Base-by-base conservation (phyloP, 2,797 vertebrate species). In the Characodon lateralis region DNA sequence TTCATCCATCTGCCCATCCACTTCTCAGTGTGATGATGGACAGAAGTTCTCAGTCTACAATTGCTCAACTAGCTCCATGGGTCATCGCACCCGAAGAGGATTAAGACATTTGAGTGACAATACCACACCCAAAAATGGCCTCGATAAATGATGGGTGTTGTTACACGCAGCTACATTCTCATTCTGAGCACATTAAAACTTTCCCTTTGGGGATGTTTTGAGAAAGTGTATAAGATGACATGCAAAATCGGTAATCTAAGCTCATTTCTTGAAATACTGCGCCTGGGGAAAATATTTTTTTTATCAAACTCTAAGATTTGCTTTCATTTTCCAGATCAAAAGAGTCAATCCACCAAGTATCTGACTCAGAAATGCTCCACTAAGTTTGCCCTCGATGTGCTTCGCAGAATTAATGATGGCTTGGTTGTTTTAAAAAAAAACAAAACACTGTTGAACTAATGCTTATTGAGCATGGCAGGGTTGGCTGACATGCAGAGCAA, bases 41-140 rank as follows among this genome's bases (percentile, higher is more conserved):
- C 3, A 35, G 35, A 35, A 4, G 35, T 35, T 35, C 35, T 35
- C 35, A 35, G 35, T 35, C 35, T 35, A 35, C 35, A 35, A 35
- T 3, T 3, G 61, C 77, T 28, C 50, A 73, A 89, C 83, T 83
- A 82, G 74, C 75, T 77, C 72, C 68, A 75, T 80, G 85, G 86
- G 89, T 92, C 90, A 90, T 46, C 83, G 83, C 73, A 72, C 83
- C 86, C 18, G 0, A 39, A 14, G 80, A 84, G 78, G 71, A 87
- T 88, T 87, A 85, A 74, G 82, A 81, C 73, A 76, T 85, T 81
- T 91, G 87, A 93, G 85, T 87, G 89, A 91, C 88, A 88, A 88
- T 76, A 83, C 77, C 83, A 85, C 35, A 81, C 58, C 74, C 41
- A 76, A 65, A 84, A 87, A 85, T 56, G 83, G 46, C 76, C 71